Evolutionary conservation across 2,113 vertebrate genomes (phyloP), one percentile per base, ranked within the genome.

Genomic region (Entelurus aequoreus): DNA sequence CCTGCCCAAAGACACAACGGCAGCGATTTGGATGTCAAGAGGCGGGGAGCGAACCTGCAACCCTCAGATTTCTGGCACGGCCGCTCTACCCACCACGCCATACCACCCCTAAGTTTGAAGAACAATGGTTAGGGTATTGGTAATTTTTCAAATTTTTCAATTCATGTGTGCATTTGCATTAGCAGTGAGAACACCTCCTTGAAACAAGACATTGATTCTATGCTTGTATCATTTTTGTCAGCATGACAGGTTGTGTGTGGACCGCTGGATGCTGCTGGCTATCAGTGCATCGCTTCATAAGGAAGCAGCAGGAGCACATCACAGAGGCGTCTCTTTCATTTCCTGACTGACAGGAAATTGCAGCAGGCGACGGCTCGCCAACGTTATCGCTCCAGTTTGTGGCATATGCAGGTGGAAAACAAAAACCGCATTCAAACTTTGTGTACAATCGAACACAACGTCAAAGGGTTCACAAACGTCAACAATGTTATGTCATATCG

Each of bases 261-360:
- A 42, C 8, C 8, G 42, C 11, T 46, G 42, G 42, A 46, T 46
- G 42, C 42, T 11, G 42, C 49, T 9, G 9, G 38, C 16, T 19
- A 44, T 44, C 55, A 4, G 40, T 40, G 40, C 55, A 44, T 57
- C 55, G 68, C 63, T 52, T 47, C 72, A 21, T 51, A 90, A 89
- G 88, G 82, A 89, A 88, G 81, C 62, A n/a, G 48, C 44, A 28
- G 51, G 8, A 28, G 74, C 50, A 10, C 19, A 49, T 47, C 14
- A 84, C 38, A 44, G 38, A 57, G 70, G 67, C 0, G 0, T 81
- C 87, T 86, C 78, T 97, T 97, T 98, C 92, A 99, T 99, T 95
- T 99, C 96, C 96, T 93, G 87, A 75, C 70, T 15, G 57, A 77
- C 91, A 93, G 96, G 95, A 98, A 93, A 96, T 97, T 94, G 92